Evolutionary conservation across 2,888 invertebrate genomes (phyloP).

Genomic region (Xylocampa areola): DNA sequence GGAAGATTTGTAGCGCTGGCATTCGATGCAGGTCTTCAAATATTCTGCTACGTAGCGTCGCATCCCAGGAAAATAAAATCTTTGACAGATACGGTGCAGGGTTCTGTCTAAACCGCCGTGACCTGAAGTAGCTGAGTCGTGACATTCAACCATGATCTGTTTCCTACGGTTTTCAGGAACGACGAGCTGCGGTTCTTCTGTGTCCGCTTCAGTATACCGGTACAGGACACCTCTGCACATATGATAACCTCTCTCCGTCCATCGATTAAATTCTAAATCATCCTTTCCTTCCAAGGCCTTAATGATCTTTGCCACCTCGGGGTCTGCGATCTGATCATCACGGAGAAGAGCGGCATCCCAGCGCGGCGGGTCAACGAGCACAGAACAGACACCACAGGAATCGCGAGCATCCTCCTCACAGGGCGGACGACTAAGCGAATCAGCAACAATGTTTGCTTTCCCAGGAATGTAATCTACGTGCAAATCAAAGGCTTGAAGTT

Average conservation of each 20-base stretch:
- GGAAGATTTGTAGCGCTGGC: neutral
- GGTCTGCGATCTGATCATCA: slow-evolving; percentile 2
- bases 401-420: neutral
- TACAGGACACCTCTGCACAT: slow-evolving; percentile 10
- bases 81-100: slow-evolving; percentile 19
- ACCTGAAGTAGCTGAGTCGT: slow-evolving; percentile 45
- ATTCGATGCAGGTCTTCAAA: slow-evolving; percentile 22
- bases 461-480: slow-evolving; percentile 68
- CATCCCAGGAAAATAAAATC: slow-evolving; percentile 20
- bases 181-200: slow-evolving; percentile 45
- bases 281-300: slow-evolving; percentile 3
- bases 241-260: slow-evolving; percentile 43
- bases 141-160: slow-evolving; percentile 34
- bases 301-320: slow-evolving; percentile 6
- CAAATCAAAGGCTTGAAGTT: slow-evolving; percentile 69
- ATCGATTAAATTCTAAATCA: neutral
- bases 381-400: neutral
- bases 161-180: slow-evolving; percentile 22
- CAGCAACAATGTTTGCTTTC: slow-evolving; percentile 67
- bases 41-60: slow-evolving; percentile 5
- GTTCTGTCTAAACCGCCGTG: slow-evolving; percentile 48
- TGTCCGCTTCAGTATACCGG: slow-evolving; percentile 42
- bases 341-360: slow-evolving; percentile 1
- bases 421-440: slow-evolving; percentile 64
- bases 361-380: slow-evolving; percentile 34